Evolutionary conservation across 2,113 vertebrate species (phyloP).

Genomic region (Cavia porcellus): DNA sequence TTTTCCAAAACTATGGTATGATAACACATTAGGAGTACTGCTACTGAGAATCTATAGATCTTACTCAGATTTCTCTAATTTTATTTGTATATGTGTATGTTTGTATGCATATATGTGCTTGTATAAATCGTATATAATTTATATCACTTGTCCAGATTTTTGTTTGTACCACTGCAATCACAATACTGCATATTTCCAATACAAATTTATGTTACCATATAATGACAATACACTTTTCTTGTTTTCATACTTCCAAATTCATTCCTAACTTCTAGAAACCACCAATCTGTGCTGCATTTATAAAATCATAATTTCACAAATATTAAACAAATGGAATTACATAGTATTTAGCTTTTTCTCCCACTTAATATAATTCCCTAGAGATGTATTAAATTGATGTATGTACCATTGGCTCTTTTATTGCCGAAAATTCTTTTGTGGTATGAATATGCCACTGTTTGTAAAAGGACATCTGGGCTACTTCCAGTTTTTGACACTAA

Average conservation of each 20-base stretch:
- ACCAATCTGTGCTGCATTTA: not conserved
- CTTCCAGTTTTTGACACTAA: not conserved
- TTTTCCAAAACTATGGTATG: not conserved
- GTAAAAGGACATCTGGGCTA: not conserved
- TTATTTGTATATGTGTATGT: no score
- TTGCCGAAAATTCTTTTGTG: not conserved
- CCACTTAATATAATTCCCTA: not conserved
- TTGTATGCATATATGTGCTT: not conserved
- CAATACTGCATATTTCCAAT: not conserved
- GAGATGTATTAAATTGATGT: not conserved
- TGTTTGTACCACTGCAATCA: not conserved
- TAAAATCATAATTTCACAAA: not conserved
- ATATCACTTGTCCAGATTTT: not conserved
- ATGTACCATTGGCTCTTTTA: not conserved
- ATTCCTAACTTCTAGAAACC: not conserved
- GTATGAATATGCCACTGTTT: not conserved
- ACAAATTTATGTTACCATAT: not conserved
- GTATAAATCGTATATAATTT: not conserved
- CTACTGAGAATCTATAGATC: no score
- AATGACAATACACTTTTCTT: not conserved
- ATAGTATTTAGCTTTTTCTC: not conserved
- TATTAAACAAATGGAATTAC: not conserved
- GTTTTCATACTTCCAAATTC: not conserved
- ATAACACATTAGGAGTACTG: not conserved
- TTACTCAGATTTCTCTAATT: no score